Evolutionary conservation across 2,113 vertebrate genomes (phyloP), one percentile per base, ranked within the genome.

Genomic region (Pachyramphus minor): DNA sequence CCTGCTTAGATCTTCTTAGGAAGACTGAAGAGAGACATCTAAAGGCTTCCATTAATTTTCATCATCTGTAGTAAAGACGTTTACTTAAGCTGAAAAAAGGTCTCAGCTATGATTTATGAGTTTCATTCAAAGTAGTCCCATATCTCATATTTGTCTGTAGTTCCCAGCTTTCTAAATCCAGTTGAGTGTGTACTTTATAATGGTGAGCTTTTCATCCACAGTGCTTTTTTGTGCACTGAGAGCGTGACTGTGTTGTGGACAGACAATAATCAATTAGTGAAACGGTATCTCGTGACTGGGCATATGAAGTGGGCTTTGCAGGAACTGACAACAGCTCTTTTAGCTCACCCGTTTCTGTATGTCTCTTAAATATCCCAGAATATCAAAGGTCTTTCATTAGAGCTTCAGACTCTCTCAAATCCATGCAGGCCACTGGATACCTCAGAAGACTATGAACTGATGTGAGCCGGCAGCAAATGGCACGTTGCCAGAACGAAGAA

Each of bases 251-350:
- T 68, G 64, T 35, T 86, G 55, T 6, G 55, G 81, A 74, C 75
- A 82, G 84, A 94, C 92, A 94, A 78, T 96, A 92, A 96, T 95
- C 86, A 89, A 91, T 93, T 92, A 96, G 68, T 55, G 84, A 86
- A 97, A 91, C 0, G 4, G 68, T 78, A 80, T 93, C 93, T 96
- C 21, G 5, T 97, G 94, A 93, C 91, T 84, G 78, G 84, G 88
- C 67, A 80, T 41, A 86, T 89, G 94, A 96, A 96, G 95, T 41
- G 18, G 84, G 84, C 90, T 95, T 89, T 90, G 90, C 93, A 2
- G 88, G 91, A 74, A 82, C 81, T 82, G 81, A 96, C 96, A 97
- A 90, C 71, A 87, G 90, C 89, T 92, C 93, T 95, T 97, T 97
- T 95, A 96, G 96, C 92, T 96, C 58, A 14, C 66, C 52, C 63